phyloP scores from a whole-genome alignment of 2,113 vertebrate genomes.

The Elgaria multicarinata region DNA sequence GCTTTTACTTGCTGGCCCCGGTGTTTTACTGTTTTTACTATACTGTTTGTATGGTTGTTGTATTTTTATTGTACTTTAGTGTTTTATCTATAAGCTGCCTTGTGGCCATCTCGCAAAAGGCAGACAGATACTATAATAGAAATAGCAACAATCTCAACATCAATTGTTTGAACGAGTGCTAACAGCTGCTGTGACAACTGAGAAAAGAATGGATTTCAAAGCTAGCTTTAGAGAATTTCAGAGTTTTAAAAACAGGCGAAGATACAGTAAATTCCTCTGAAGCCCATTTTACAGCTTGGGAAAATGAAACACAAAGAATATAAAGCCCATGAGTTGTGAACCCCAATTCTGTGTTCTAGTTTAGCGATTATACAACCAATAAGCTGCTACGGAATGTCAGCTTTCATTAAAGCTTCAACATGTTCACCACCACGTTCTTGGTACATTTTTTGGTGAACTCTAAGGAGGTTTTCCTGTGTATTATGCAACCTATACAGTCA shows the following conservation, averaged over 20 bases:
- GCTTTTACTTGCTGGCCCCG: background rate
- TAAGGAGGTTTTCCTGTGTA: background rate
- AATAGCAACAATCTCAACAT: background rate
- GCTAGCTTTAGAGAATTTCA: background rate
- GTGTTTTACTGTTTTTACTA: background rate
- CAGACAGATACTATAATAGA: background rate
- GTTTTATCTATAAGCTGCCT: background rate
- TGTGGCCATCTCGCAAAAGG: background rate
- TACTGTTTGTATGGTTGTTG: background rate
- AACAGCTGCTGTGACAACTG: background rate
- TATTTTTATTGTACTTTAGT: background rate
- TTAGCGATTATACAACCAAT: slow-evolving; percentile 7
- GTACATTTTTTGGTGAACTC: background rate
- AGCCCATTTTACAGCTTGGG: background rate
- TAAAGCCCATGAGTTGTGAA: background rate
- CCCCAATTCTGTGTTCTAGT: background rate
- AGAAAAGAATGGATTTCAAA: background rate
- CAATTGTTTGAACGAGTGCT: background rate
- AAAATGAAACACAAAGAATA: background rate
- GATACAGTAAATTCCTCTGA: background rate
- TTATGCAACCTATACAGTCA: background rate
- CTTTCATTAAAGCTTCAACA: slow-evolving; percentile 9
- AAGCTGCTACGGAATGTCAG: background rate
- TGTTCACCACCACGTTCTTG: background rate
- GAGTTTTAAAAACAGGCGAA: background rate